Base-by-base conservation (phyloP, 2,888 invertebrate species). In the Xestoiulus laeticollis region DNA sequence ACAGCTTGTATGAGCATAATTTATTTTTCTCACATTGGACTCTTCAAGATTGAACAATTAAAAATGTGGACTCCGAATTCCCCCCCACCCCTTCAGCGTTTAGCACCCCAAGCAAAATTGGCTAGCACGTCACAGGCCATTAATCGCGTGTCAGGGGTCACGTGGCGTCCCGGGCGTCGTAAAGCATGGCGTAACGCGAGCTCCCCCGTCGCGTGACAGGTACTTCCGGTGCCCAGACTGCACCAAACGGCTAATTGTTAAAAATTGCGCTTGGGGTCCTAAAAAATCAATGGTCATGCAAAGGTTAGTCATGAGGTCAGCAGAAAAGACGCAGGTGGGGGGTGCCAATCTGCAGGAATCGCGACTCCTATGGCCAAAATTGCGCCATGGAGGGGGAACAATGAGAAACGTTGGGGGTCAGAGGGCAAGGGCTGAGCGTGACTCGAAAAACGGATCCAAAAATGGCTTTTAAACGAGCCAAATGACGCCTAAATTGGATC, bases 281-380 rank as follows among this genome's bases (percentile, higher is more conserved):
- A 19, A 68, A 26, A 68, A 68, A 68, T 68, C 68, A 26, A 68
- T 26, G 68, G 68, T 68, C 68, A 68, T 26, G 68, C 68, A 26
- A 6, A 68, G 68, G 68, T 68, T 68, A 68, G 68, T n/a, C n/a
- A 68, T 68, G 68, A 68, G 68, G 68, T 68, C 68, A 68, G 68
- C 68, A 26, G 26, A 68, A 68, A 68, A 68, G 68, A 26, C 68
- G 68, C 68, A 68, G 68, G 68, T 68, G 68, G 68, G 68, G 68
- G 68, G 68, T 68, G 68, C 19, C 53, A 53, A 19, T n/a, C 1
- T 16, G 19, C n/a, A 1, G 19, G 53, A 53, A n/a, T 53, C 53
- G 19, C 53, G 48, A 48, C 48, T 43, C 43, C 43, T n/a, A 43
- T 48, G 48, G 48, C 48, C 48, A 16, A 48, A 48, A 48, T n/a